Evolutionary conservation across 1,140 invertebrate species (phyloP), one percentile per base, ranked within the genome.

Genomic region (Saxidomus purpurata): DNA sequence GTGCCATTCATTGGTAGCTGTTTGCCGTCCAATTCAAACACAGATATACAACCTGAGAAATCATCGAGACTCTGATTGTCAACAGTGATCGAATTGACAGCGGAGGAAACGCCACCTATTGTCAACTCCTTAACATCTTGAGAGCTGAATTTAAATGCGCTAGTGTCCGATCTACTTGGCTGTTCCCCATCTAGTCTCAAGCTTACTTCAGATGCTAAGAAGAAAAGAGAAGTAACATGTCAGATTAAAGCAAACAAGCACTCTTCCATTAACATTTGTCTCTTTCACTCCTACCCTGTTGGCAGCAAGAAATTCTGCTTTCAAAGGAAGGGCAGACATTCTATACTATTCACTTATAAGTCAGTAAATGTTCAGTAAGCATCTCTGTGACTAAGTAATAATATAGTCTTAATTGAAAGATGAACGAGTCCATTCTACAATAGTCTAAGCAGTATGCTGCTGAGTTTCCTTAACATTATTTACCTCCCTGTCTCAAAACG

Each of bases 31-130:
- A 99, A 97, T 2, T 97, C 97, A 94, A 99, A 98, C 93, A 98
- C 98, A 0, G 98, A 97, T 49, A 99, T 95, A 93, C 99, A 99
- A 17, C 98, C 99, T 95, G 97, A 97, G 95, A 99, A 99, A 92
- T 96, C 97, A n/a, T 80, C 77, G 13, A 87, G 36, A 31, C 31
- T 77, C 8, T 79, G 15, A 69, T 87, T 87, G 47, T 69, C 85
- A 47, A 87, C 28, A 11, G 85, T 87, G 40, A 87, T 63, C 22
- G 81, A 63, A n/a, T 28, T 77, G 19, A 77, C 25, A 15, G 82
- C 22, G 15, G 69, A 77, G 4, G 71, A 55, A 40, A 69, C 40
- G 4, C 93, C 93, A 69, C 93, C 91, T 17, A 94, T 55, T 13
- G 85, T 55, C 86, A 94, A 87, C 52, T 90, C 79, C 34, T 81